Evolutionary conservation across 2,888 invertebrate genomes (phyloP).

Genomic region (Pecten maximus): DNA sequence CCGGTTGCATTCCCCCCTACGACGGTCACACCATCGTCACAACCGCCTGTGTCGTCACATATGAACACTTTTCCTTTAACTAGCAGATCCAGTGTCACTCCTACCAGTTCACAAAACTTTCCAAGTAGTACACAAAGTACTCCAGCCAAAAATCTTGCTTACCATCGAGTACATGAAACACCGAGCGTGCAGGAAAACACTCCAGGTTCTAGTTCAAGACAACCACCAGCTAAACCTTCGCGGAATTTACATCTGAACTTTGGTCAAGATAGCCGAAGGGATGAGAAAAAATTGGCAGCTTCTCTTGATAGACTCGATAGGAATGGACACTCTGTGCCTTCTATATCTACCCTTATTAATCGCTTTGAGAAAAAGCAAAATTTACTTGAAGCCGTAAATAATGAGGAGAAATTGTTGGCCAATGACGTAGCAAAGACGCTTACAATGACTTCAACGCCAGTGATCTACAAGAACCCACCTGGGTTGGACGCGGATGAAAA

Average conservation of each 20-base stretch:
- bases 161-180: neutral
- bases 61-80: conserved; percentile 14
- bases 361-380: conserved; percentile 41
- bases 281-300: conserved; percentile 2
- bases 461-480: conserved; percentile 57
- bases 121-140: neutral
- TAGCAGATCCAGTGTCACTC: neutral
- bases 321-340: neutral
- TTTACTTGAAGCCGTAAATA: neutral
- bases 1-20: conserved; percentile 50
- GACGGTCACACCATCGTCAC: neutral
- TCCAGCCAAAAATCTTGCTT: neutral
- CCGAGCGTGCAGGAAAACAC: neutral
- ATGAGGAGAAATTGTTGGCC: conserved; percentile 36
- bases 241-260: neutral
- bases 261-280: neutral
- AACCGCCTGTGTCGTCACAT: conserved; percentile 34
- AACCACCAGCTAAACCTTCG: conserved; percentile 6
- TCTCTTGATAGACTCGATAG: conserved; percentile 8
- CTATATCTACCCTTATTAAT: conserved; percentile 30
- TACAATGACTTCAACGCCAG: conserved; percentile 72
- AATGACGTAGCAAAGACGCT: conserved; percentile 60
- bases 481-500: conserved; percentile 48
- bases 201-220: neutral
- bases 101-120: neutral